Conservation (phyloP, 2,113 vertebrate species). For the Ciconia maguari region DNA sequence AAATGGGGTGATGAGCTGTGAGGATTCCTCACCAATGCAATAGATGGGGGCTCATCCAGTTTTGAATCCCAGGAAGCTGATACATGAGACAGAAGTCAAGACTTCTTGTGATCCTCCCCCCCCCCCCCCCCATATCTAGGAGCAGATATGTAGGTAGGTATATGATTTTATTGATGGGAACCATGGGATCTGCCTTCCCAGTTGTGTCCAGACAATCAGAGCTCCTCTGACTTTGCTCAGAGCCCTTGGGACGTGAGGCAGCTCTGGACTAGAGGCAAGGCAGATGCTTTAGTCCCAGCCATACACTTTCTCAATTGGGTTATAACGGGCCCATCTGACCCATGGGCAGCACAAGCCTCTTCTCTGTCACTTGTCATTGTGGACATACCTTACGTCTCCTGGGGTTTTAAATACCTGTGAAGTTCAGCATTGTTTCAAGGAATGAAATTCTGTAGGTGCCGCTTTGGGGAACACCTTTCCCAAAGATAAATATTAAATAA, state of each 20-base stretch:
- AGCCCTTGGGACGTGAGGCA: neutral
- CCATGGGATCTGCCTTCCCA: neutral
- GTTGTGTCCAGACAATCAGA: neutral
- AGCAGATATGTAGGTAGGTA: neutral
- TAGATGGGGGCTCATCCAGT: neutral
- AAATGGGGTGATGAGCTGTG: neutral
- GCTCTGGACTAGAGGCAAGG: neutral
- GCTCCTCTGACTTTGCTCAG: neutral
- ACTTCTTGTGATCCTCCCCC: neutral
- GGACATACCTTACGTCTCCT: neutral
- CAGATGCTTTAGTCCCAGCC: neutral
- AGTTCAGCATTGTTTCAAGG: neutral
- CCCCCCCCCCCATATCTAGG: too few relatives aligned
- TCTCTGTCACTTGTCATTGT: neutral
- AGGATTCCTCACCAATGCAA: neutral
- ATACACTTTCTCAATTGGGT: neutral
- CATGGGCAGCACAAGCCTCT: neutral
- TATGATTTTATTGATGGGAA: neutral
- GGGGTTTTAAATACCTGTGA: neutral
- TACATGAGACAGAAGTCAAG: neutral
- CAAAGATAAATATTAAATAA: neutral
- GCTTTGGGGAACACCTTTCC: neutral
- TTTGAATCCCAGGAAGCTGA: neutral
- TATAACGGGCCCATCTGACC: neutral
- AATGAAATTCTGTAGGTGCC: neutral